Conservation (phyloP, 2,113 vertebrate species). For the Emydura subglobosa region DNA sequence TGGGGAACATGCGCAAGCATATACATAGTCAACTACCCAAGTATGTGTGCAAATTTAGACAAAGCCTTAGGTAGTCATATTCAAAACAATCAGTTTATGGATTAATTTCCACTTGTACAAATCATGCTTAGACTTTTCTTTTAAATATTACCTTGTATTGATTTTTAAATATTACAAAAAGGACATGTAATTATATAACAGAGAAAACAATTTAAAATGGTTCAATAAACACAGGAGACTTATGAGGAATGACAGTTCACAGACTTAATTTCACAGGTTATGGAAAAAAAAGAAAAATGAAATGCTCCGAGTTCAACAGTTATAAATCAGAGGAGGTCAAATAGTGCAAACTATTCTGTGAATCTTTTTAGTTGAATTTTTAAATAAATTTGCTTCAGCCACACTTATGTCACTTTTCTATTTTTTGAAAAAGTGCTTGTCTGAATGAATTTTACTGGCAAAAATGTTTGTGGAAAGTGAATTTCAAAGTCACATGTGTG, state of each 20-base stretch:
- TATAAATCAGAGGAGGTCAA: not conserved
- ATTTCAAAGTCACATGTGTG: not conserved
- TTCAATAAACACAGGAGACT: slow-evolving; percentile 8
- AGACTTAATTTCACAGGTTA: slow-evolving; percentile 6
- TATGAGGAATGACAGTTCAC: not conserved
- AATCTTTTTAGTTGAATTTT: not conserved
- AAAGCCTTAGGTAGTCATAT: not conserved
- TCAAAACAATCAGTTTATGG: slow-evolving; percentile 24
- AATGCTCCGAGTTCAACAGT: not conserved
- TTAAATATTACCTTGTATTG: slow-evolving; percentile 30
- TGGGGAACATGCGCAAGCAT: not conserved
- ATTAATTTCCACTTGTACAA: slow-evolving; percentile 34
- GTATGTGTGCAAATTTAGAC: too few species aligned
- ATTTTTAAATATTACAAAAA: slow-evolving; percentile 46
- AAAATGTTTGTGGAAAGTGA: not conserved
- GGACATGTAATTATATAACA: slow-evolving; percentile 43
- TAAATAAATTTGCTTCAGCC: not conserved
- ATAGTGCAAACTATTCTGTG: not conserved
- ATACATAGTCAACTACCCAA: not conserved
- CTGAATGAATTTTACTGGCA: not conserved
- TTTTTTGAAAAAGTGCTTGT: not conserved
- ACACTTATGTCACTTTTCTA: not conserved
- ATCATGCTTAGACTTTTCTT: slow-evolving; percentile 45
- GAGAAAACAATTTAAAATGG: slow-evolving; percentile 3
- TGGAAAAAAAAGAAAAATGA: not conserved